Base-by-base conservation (phyloP, 2,797 vertebrate species). In the Myiothlypis coronata region DNA sequence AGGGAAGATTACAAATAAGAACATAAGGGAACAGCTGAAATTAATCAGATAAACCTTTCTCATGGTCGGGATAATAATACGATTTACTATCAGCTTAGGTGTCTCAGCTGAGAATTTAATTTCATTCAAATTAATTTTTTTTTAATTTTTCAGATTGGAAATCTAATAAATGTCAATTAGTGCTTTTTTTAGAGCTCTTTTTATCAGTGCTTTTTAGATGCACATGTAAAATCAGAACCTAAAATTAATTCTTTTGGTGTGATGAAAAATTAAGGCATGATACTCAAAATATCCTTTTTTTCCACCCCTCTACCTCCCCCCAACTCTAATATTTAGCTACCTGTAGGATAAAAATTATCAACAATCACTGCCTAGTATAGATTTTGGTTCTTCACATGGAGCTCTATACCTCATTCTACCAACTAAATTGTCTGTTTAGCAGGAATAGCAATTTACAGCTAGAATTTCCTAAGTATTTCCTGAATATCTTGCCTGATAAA, bases 11-110 rank as follows among this genome's bases (percentile, higher is more conserved):
- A 34, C 10, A 84, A 77, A 69, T 64, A 74, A 34, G 8, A 76
- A 88, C 5, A n/a, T 49, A 65, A 86, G 65, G 14, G 43, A 86
- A 59, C 16, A 90, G 43, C n/a, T 88, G 89, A 92, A 93, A 80
- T 50, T 46, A 88, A 88, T 34, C 43, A 34, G 39, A 57, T 77
- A n/a, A 88, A 70, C 30, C 16, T 34, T 52, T 52, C 13, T 60
- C 23, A 65, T 27, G 6, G 10, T 68, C 52, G 79, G 65, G 27
- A 57, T 81, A 91, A 88, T 59, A 92, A 71, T 6, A 87, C 24
- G 14, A 61, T 76, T 60, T 87, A 9, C 19, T 72, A 41, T 50
- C 23, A 57, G 6, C 32, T 90, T 49, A 92, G 72, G 14, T 37
- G 15, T 77, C 34, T 87, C 60, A 81, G 30, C 5, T 3, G 2